Percentiles rank a stretch among this genome's conserved stretches.
phyloP scores from a whole-genome alignment of 2,888 invertebrate species.

The Drosophila nr. fundita region DNA sequence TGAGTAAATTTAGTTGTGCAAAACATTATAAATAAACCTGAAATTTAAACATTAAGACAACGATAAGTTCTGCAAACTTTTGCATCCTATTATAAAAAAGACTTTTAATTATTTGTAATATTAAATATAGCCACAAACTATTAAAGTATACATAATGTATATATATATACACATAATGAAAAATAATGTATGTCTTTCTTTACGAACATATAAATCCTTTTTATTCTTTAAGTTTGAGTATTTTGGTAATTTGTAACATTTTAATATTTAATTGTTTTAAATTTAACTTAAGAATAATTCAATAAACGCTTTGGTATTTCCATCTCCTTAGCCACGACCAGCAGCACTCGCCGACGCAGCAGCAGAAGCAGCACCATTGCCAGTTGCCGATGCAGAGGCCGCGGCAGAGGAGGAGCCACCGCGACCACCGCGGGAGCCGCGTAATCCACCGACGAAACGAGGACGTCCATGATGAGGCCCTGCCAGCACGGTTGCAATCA shows the following conservation, averaged over 20 bases:
- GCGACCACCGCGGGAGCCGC: conserved; percentile 8
- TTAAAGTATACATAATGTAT: background rate
- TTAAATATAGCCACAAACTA: background rate
- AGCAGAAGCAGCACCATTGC: conserved; percentile 29
- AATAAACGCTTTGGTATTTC: background rate
- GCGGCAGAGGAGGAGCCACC: conserved; percentile 32
- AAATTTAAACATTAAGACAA: conserved; percentile 23
- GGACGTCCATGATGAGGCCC: conserved; percentile 24
- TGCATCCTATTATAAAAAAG: background rate
- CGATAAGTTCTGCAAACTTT: background rate
- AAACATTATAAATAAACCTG: conserved; percentile 16
- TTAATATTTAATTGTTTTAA: conserved; percentile 10
- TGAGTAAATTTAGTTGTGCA: conserved; percentile 3
- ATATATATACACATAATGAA: background rate
- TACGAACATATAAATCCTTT: background rate
- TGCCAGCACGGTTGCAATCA: conserved; percentile 70
- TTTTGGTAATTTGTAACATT: background rate
- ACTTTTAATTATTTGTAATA: too few relatives aligned
- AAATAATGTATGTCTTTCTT: background rate
- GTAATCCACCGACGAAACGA: conserved; percentile 19
- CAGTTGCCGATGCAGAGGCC: conserved; percentile 32
- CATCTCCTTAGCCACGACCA: conserved; percentile 24
- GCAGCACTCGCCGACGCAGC: conserved; percentile 33
- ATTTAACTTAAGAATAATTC: background rate
- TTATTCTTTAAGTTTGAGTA: background rate